These are phyloP conservation scores for Thamnophis elegans DNA, from an alignment of 2,797 vertebrate species.

Conservation along the genomic window DNA sequence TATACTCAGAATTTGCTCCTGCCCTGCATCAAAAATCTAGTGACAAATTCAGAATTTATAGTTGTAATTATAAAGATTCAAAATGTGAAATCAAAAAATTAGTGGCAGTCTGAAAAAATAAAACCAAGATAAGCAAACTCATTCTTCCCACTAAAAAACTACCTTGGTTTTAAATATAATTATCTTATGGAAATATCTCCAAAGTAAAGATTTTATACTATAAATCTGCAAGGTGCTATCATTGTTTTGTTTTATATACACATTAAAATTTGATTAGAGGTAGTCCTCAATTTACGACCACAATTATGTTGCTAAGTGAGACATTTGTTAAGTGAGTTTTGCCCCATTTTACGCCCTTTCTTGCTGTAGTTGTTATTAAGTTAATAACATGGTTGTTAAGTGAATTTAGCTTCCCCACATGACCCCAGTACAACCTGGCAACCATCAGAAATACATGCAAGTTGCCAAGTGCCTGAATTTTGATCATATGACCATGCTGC, in stretches of 20 bases:
- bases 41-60: background rate
- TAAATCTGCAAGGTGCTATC: background rate
- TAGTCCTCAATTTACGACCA: background rate
- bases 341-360: background rate
- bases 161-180: background rate
- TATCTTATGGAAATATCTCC: background rate
- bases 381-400: background rate
- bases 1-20: background rate
- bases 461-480: background rate
- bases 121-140: background rate
- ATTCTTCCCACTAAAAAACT: background rate
- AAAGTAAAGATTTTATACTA: background rate
- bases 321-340: background rate
- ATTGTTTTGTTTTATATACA: background rate
- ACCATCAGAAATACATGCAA: background rate
- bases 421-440: background rate
- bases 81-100: background rate
- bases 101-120: background rate
- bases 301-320: background rate
- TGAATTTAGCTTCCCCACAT: background rate
- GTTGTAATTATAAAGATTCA: background rate
- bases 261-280: background rate
- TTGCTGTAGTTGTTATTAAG: background rate
- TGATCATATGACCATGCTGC: background rate
- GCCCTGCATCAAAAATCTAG: background rate